Evolutionary conservation across 1,140 invertebrate genomes (phyloP), one percentile per base, ranked within the genome.

Genomic region (Penaeus indicus): DNA sequence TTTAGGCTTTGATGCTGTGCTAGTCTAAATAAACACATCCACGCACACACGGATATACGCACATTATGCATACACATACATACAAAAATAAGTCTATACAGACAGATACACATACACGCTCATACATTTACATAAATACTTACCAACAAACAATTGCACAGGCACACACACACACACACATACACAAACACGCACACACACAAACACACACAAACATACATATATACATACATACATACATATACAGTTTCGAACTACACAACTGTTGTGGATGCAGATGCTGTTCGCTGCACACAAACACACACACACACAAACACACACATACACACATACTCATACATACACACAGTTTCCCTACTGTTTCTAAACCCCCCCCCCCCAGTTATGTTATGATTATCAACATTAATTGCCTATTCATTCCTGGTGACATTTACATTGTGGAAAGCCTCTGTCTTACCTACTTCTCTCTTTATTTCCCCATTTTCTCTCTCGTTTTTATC

Each of bases 41-140:
- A 69, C 13, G 22, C 32, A 69, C 32, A 69, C 32, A 69, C 32
- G 32, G n/a, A 69, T 22, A 69, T 21, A 69, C 22, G 32, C 32
- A 22, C 32, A 69, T 69, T 25, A 10, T 69, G 1, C 21, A 69
- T 69, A 69, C 21, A 21, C 22, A 69, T 22, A 69, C 32, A 22
- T 69, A 22, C 32, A 69, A 69, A 13, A 69, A 69, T 22, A 69
- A 2, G 5, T 69, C 21, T 69, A 22, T 69, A 69, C 32, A 22
- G 13, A 22, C 32, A 18, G n/a, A 69, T 69, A 69, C 32, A 69
- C 5, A 69, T 69, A 22, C 32, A 69, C 32, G n/a, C n/a, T n/a
- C n/a, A 69, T 69, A 69, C 32, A 69, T 69, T 25, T 69, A 69
- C 27, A 69, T 69, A 69, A 25, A 69, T 69, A 69, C 27, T 25